A percentile compares a stretch with the other conserved stretches of the same genome.
Conservation (phyloP, 30 jellyfish, hydroid and myxozoan species). For the Phacellophora camtschatica region DNA sequence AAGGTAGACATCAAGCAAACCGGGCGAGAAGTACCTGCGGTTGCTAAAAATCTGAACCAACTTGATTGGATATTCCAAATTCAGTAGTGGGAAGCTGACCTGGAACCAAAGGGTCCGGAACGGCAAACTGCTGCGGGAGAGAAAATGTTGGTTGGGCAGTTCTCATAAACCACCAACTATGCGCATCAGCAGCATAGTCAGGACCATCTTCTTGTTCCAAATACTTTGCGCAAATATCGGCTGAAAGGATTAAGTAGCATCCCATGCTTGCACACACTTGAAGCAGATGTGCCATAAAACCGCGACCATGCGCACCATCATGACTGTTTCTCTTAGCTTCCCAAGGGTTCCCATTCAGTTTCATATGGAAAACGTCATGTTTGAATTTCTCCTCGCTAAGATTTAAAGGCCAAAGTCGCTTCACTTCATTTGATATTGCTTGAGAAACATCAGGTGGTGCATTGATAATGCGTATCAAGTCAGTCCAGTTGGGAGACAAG, state of each 20-base stretch:
- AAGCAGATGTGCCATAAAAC: slow-evolving; percentile 15
- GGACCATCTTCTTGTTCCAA: slow-evolving; percentile 46
- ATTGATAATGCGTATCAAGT: slow-evolving; percentile 33
- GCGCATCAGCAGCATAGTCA: slow-evolving; percentile 64
- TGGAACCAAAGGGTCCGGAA: too few relatives aligned
- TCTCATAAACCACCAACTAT: slow-evolving; percentile 55
- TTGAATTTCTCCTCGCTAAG: not conserved
- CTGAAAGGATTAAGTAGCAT: slow-evolving; percentile 54
- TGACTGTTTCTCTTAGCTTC: not conserved
- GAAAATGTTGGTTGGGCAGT: not conserved
- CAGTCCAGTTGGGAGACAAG: slow-evolving; percentile 19
- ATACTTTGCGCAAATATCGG: slow-evolving; percentile 68
- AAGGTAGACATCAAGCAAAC: too few relatives aligned
- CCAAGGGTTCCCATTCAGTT: slow-evolving; percentile 67
- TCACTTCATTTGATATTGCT: not conserved
- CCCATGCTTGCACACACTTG: slow-evolving; percentile 34
- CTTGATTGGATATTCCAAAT: too few relatives aligned
- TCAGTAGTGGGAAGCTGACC: too few relatives aligned
- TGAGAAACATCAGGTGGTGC: slow-evolving; percentile 48
- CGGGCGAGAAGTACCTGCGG: too few relatives aligned
- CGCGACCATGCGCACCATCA: slow-evolving; percentile 63
- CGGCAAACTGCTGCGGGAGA: too few relatives aligned
- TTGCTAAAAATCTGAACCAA: too few relatives aligned
- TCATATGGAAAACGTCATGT: slow-evolving; percentile 9
- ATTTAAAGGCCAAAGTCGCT: slow-evolving; percentile 46